Base-by-base conservation (phyloP, 1,140 invertebrate species). In the Carposina sasakii region DNA sequence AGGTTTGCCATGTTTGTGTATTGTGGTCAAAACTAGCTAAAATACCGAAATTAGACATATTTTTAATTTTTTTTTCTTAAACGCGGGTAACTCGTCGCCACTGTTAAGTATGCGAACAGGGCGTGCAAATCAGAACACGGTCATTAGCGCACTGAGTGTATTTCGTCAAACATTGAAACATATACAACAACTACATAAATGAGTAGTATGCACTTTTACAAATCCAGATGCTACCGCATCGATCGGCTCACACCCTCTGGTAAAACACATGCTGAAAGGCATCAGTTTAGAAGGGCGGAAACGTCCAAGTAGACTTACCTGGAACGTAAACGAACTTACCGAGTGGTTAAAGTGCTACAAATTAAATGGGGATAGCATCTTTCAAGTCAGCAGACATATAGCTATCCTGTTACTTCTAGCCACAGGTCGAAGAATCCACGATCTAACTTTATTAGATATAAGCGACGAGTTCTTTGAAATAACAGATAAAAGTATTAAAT, bases 181-280 rank as follows among this genome's bases (percentile, higher is more conserved):
- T n/a, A n/a, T n/a, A n/a, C n/a, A n/a, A n/a, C n/a, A n/a, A n/a
- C 26, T 45, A 2, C 42, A 45, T 21, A 45, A 45, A 13, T 45
- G 24, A 16, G 42, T 45, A 3, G 26, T 45, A 12, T 8, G 6
- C 3, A 45, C 24, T 9, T 45, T 45, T 28, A 15, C 24, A 13
- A 45, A 45, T 23, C 43, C 43, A 16, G 26, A 33, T 12, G 6
- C 17, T 10, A 13, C 9, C 6, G 28, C 5, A 13, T 13, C 2
- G 20, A 13, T 45, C 10, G 12, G 8, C n/a, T 15, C 12, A 2
- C 43, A 45, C 19, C 26, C 43, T 1, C 19, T 45, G 19, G 31
- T 45, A 9, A 45, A 33, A 16, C 15, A 33, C 17, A 17, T n/a
- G 0, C 24, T 42, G 12, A 34, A 34, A 15, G 31, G 31, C 6